phyloP scores from a whole-genome alignment of 53 echinoderm and acorn worm species.

The Stichopus horrens region DNA sequence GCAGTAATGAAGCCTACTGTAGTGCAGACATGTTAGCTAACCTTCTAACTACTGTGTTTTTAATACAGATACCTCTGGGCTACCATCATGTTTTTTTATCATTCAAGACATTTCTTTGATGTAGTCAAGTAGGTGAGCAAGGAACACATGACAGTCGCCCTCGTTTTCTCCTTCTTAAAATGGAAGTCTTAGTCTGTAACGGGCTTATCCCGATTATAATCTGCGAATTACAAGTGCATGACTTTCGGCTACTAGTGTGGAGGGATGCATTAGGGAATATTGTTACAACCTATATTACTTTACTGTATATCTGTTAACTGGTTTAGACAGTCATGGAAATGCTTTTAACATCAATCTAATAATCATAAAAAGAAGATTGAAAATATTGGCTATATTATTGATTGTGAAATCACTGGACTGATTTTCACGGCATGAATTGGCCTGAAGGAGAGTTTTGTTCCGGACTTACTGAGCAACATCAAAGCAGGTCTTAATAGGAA shows the following conservation, averaged over 20 bases:
- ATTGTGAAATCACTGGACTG: no score
- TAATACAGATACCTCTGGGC: neutral
- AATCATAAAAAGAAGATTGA: no score
- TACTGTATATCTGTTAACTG: neutral
- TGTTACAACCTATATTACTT: neutral
- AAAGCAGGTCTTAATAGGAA: no score
- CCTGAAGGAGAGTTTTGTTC: no score
- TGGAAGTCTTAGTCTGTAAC: neutral
- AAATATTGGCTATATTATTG: no score
- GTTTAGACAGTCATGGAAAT: no score
- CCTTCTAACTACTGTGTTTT: neutral
- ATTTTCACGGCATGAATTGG: no score
- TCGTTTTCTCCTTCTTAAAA: neutral
- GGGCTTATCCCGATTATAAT: neutral
- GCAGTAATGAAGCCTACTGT: neutral
- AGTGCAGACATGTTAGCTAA: neutral
- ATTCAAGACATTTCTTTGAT: neutral
- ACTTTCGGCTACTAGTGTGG: neutral
- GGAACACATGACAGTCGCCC: neutral
- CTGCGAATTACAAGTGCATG: neutral
- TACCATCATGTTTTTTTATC: neutral
- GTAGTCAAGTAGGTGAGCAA: neutral
- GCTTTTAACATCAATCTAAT: no score
- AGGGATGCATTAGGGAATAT: neutral
- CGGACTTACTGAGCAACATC: no score